Evolutionary conservation across 1,140 invertebrate genomes (phyloP).

Genomic region (Drosophila chauvacae): DNA sequence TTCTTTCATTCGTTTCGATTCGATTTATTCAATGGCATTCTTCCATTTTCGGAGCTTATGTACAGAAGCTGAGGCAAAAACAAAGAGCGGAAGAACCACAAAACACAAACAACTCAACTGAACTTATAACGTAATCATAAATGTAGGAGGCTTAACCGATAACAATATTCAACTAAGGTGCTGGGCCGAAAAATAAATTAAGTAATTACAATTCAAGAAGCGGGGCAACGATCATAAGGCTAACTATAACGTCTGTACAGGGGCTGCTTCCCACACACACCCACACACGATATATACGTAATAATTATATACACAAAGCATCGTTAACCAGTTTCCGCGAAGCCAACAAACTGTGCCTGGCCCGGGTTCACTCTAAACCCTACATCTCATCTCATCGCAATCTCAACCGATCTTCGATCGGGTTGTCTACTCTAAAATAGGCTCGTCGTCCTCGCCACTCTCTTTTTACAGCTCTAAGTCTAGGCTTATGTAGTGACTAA

Average conservation of each 20-base stretch:
- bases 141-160: constrained; percentile 34
- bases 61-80: constrained; percentile 52
- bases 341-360: constrained; percentile 45
- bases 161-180: constrained; percentile 36
- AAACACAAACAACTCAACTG: constrained; percentile 39
- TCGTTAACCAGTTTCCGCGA: constrained; percentile 39
- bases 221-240: constrained; percentile 16
- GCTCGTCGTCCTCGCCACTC: constrained; percentile 12
- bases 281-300: constrained; percentile 10
- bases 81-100: constrained; percentile 16
- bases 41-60: constrained; percentile 49
- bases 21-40: constrained; percentile 75
- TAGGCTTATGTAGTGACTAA: constrained; percentile 66
- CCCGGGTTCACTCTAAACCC: constrained; percentile 7
- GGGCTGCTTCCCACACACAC: constrained; percentile 29
- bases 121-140: constrained; percentile 44
- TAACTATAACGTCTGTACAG: constrained; percentile 33
- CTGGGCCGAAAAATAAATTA: constrained; percentile 43
- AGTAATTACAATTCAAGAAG: constrained; percentile 47
- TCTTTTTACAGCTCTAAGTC: constrained; percentile 51
- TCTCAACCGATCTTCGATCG: constrained; percentile 21
- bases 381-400: background rate
- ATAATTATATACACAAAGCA: constrained; percentile 41
- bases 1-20: constrained; percentile 40
- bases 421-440: constrained; percentile 36